Evolutionary conservation across 2,113 vertebrate species (phyloP), one percentile per base, ranked within the genome.

Genomic region (Haliaeetus leucogaster): DNA sequence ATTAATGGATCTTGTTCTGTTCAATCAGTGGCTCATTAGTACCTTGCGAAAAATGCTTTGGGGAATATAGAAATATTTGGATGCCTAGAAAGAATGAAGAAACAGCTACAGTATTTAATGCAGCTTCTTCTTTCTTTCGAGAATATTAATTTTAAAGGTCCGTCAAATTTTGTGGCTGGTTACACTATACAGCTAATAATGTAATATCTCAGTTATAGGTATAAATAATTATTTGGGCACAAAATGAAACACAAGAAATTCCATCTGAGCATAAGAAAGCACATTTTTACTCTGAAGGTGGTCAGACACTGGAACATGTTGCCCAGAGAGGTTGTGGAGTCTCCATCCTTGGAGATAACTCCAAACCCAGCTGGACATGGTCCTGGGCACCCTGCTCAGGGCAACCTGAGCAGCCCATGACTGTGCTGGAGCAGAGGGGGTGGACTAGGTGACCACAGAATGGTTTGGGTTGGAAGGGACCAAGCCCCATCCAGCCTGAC

Each of bases 1-100:
- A 96, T 97, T 96, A 93, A 84, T 97, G 66, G 52, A 74, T 91
- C 53, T 95, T 76, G 38, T 62, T 97, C 90, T 45, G 43, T 82
- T 93, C 70, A 92, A 43, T 95, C 76, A 96, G 71, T 74, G 88
- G n/a, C 80, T 96, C 50, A 18, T 89, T 97, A 90, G 76, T 32
- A 67, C 48, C 47, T 89, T 47, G 56, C 17, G 56, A 70, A 58
- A 87, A 68, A 76, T 86, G 47, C 81, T 95, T 80, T 76, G 56
- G 74, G 20, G 45, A 80, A n/a, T 58, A 76, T 23, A 95, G 88
- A 79, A 87, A 68, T 91, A 77, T 38, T 90, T 67, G 63, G 40
- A 47, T 86, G 20, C 65, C 9, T 18, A 26, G 58, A 34, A 73
- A 70, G 72, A 89, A 68, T 58, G 25, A 34, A 13, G 50, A 70